phyloP scores from a whole-genome alignment of 1,140 invertebrate species.

The Monomorium pharaonis region DNA sequence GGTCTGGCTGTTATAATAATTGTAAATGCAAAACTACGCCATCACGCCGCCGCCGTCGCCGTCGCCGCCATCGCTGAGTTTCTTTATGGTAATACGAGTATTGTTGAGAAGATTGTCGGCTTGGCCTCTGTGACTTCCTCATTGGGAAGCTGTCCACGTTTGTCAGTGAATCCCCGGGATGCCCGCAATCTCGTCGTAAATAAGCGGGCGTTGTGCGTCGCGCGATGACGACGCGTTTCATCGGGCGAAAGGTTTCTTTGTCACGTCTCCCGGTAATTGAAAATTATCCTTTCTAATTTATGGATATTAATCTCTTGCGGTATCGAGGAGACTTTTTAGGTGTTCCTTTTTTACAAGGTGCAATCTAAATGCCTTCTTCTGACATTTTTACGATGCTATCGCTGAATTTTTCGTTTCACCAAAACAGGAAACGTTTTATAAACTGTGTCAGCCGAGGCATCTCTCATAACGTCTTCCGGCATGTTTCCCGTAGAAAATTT shows the following conservation, averaged over 20 bases:
- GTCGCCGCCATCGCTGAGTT: not conserved
- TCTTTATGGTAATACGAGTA: slow-evolving; percentile 65
- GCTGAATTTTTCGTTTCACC: not conserved
- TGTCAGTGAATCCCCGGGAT: not conserved
- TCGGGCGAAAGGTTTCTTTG: not conserved
- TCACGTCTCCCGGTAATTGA: not conserved
- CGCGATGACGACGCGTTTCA: not conserved
- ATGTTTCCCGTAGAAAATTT: not conserved
- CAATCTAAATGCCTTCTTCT: not conserved
- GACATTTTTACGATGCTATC: not conserved
- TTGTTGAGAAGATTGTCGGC: slow-evolving; percentile 54
- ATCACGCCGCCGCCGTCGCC: slow-evolving; percentile 1
- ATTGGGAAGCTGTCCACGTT: slow-evolving; percentile 21
- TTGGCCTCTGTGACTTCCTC: slow-evolving; percentile 49
- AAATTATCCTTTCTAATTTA: not conserved
- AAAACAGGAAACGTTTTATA: not conserved
- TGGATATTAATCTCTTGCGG: not conserved
- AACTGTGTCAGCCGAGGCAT: not conserved
- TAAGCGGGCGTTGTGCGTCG: slow-evolving; percentile 26
- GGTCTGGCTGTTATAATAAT: slow-evolving; percentile 64
- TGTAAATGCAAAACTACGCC: slow-evolving; percentile 63
- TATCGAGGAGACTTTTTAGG: not conserved
- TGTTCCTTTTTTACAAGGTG: not conserved
- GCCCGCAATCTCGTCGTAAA: slow-evolving; percentile 27
- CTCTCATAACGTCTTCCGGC: no score